These are phyloP conservation scores for Drosophila affinis DNA, from an alignment of 2,888 invertebrate species.

Conservation along the genomic window DNA sequence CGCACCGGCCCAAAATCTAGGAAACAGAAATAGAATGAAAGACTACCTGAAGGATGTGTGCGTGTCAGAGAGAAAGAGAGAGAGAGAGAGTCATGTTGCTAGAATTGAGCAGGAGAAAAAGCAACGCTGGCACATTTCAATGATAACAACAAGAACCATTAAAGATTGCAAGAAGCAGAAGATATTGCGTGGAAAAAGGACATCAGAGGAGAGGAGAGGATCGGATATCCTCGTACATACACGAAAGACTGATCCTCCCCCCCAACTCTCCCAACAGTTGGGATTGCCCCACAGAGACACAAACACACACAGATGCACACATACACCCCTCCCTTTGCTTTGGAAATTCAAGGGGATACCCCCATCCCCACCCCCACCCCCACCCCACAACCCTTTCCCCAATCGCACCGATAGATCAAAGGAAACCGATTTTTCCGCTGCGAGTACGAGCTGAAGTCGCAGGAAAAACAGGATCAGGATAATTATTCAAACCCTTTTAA, in stretches of 20 bases:
- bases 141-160: background rate
- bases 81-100: constrained; percentile 17
- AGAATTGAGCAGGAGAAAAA: constrained; percentile 12
- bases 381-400: no score
- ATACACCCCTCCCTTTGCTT: no score
- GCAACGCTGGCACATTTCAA: constrained; percentile 9
- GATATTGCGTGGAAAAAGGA: background rate
- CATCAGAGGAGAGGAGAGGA: background rate
- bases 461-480: constrained; percentile 60
- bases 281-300: no score
- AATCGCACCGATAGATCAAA: no score
- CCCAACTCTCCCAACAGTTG: no score
- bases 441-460: background rate
- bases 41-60: constrained; percentile 29
- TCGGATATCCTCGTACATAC: background rate
- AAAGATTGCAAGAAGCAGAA: background rate
- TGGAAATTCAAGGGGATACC: no score
- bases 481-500: constrained; percentile 75
- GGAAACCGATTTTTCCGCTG: no score
- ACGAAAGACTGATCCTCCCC: background rate
- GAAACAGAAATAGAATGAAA: constrained; percentile 1
- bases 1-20: constrained; percentile 18
- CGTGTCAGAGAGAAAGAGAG: constrained; percentile 8
- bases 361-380: no score
- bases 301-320: no score